phyloP scores from a whole-genome alignment of 1,140 invertebrate genomes.

The Parapsyche elsis region DNA sequence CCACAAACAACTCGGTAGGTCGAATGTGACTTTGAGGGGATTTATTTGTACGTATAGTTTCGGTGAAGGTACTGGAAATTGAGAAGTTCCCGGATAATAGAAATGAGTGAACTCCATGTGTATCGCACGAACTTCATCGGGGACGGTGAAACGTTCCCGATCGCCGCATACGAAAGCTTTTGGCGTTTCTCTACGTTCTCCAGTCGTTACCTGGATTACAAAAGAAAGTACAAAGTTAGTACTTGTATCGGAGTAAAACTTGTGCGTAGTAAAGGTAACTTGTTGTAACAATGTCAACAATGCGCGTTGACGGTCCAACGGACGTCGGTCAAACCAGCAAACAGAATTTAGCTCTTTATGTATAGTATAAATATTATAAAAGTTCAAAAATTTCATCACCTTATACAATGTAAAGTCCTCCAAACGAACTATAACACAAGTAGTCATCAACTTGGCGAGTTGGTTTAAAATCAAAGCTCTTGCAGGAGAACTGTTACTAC shows the following conservation, averaged over 20 bases:
- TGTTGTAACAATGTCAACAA: background rate
- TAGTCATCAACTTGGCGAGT: conserved; percentile 89
- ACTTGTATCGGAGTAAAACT: too few relatives aligned
- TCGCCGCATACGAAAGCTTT: conserved; percentile 75
- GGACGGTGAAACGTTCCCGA: conserved; percentile 83
- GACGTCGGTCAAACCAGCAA: too few relatives aligned
- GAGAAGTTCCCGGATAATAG: conserved; percentile 94
- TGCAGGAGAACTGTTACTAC: conserved; percentile 65
- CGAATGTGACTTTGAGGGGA: conserved; percentile 87
- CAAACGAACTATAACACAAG: conserved; percentile 88
- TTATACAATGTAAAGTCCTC: conserved; percentile 89
- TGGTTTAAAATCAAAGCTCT: conserved; percentile 78
- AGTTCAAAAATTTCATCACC: conserved; percentile 65
- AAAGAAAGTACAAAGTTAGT: background rate
- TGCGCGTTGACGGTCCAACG: too few relatives aligned
- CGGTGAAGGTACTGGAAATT: conserved; percentile 94
- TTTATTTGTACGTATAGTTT: conserved; percentile 93
- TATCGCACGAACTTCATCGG: conserved; percentile 87
- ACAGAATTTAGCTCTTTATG: too few relatives aligned
- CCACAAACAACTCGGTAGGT: conserved; percentile 89
- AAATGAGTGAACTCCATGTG: conserved; percentile 97
- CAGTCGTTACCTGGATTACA: conserved; percentile 62
- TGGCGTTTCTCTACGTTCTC: conserved; percentile 60
- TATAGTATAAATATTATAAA: too few relatives aligned
- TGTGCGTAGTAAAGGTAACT: too few relatives aligned